Evolutionary conservation across 2,888 invertebrate genomes (phyloP), one percentile per base, ranked within the genome.

Genomic region (Thera obeliscata): DNA sequence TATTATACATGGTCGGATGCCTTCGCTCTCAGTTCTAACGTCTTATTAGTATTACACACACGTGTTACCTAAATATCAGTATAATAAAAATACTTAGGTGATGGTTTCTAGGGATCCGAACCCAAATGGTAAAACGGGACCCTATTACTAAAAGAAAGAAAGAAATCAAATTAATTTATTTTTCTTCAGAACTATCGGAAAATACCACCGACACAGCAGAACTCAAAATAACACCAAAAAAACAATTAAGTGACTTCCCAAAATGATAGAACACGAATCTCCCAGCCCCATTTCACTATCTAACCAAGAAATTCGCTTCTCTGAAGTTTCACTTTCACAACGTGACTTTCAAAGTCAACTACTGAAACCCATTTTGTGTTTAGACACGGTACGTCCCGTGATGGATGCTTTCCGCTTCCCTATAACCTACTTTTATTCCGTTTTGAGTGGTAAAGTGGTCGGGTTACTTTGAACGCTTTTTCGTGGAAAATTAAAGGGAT

Each of bases 1-100:
- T 71, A 79, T 82, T 77, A 82, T 76, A 72, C 73, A 81, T 78
- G 79, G 76, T 79, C 74, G 70, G 70, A 58, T 72, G 74, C 67
- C 58, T 56, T 49, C 68, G 38, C 35, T 50, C 12, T 48, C n/a
- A 35, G 35, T 4, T 46, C 11, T 36, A 33, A 36, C 48, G 9
- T 43, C 43, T 12, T 8, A n/a, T 7, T 41, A 38, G 12, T 4
- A 7, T 12, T 1, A 8, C 0, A 46, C 8, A 35, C 36, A 55
- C 58, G 8, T 33, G 52, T 33, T 33, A 22, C 22, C 48, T 3
- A 5, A n/a, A 49, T 49, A 4, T 22, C 22, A 22, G 22, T 22
- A 22, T 22, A 22, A 22, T 22, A 22, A 22, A 22, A 22, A 22
- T 22, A 22, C 22, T 22, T 22, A 22, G 22, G 22, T 22, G 22